Percentiles rank a stretch among this genome's conserved stretches.
Evolutionary conservation across 2,888 invertebrate species (phyloP).

Genomic region (Brachynemurus nebulosus): DNA sequence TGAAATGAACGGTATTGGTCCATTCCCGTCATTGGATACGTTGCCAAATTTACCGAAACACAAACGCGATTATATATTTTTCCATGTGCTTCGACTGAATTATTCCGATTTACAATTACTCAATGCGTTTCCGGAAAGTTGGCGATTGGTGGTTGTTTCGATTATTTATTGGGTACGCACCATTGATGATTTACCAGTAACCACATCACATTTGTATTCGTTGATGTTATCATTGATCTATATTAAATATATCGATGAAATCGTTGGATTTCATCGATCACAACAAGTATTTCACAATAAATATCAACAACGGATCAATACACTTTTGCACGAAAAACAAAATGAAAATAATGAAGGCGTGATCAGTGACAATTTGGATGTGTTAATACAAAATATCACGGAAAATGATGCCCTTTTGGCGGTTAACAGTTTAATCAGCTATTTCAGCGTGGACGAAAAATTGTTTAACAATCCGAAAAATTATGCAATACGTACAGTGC

Average conservation of each 20-base stretch:
- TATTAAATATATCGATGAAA: constrained; percentile 41
- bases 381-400: constrained; percentile 37
- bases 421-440: constrained; percentile 40
- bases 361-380: constrained; percentile 23
- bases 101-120: constrained; percentile 29
- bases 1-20: constrained; percentile 5
- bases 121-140: constrained; percentile 37
- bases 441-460: constrained; percentile 43
- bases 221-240: constrained; percentile 42
- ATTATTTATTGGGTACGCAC: constrained; percentile 43
- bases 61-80: constrained; percentile 29
- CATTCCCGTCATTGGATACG: constrained; percentile 27
- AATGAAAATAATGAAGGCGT: constrained; percentile 20
- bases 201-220: constrained; percentile 38
- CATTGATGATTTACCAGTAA: constrained; percentile 30
- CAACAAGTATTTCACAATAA: constrained; percentile 35
- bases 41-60: constrained; percentile 24
- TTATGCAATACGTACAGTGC: constrained; percentile 42
- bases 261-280: constrained; percentile 40
- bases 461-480: constrained; percentile 37
- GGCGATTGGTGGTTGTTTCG: constrained; percentile 43
- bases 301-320: constrained; percentile 30
- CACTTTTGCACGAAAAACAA: constrained; percentile 20
- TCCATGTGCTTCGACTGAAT: constrained; percentile 35
- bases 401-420: constrained; percentile 43